Base-by-base conservation (phyloP, 2,797 vertebrate genomes). In the Alauda arvensis region DNA sequence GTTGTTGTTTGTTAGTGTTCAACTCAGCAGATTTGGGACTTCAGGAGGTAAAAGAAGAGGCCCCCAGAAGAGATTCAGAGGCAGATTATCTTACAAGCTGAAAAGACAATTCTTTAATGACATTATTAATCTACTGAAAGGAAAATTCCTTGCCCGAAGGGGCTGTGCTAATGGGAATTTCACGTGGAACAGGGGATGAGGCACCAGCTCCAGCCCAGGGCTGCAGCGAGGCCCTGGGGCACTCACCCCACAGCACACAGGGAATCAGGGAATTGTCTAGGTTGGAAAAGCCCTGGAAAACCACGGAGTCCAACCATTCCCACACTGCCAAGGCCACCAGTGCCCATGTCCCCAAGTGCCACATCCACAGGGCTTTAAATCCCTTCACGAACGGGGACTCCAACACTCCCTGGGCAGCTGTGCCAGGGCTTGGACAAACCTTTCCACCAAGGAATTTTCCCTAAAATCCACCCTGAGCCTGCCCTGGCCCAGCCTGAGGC, bases 401-500 rank as follows among this genome's bases (percentile, higher is more conserved):
- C 61, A 28, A 1, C 3, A 0, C 31, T 26, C 20, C 15, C 3
- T 4, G 26, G 14, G 26, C 8, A 59, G 31, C 26, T 24, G 3
- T 18, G 17, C 17, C 48, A 53, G 1, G 17, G 60, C 21, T 31
- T 11, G 7, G 5, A 3, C 0, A 16, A 0, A 3, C 4, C 31
- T 23, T 61, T 31, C 6, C 13, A 11, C 1, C 13, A 10, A 40
- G 16, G 10, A 81, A 40, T 69, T 37, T 26, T 3, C 26, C 21
- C 5, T 2, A 2, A 11, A 6, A 10, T 37, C 46, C 65, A 6
- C 6, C 7, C n/a, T 14, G 2, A 15, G 0, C 5, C 24, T 34
- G 1, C 11, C 31, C 61, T 15, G 23, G 37, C 5, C 15, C 69
- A 74, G 18, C 19, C 24, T 6, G 68, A 39, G 61, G 68, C 37